Percentiles rank a stretch among this genome's conserved stretches.
Evolutionary conservation across 2,888 invertebrate genomes (phyloP).

Genomic region (Eupithecia exiguata): DNA sequence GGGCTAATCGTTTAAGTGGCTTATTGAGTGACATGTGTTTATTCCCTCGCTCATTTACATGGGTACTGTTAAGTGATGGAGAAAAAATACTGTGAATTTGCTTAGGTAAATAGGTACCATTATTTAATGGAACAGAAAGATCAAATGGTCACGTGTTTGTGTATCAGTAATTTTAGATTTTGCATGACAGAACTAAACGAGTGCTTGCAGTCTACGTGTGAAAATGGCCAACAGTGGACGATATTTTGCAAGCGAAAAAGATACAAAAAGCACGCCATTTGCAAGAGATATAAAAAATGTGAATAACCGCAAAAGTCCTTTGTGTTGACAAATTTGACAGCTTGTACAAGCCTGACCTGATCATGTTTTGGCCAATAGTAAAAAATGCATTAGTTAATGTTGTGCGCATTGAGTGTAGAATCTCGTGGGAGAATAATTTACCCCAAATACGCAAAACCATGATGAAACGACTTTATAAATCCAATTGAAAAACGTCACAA

Average conservation of each 20-base stretch:
- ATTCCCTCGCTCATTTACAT: conserved; percentile 35
- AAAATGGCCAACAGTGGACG: not conserved
- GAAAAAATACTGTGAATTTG: conserved; percentile 8
- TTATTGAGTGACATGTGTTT: conserved; percentile 56
- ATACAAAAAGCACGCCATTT: not conserved
- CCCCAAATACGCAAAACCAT: conserved; percentile 2
- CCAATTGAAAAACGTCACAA: conserved; percentile 66
- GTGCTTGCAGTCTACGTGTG: not conserved
- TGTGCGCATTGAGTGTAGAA: not conserved
- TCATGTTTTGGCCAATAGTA: not conserved
- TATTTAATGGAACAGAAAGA: not conserved
- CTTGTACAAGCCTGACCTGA: not conserved
- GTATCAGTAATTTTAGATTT: not conserved
- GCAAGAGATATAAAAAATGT: not conserved
- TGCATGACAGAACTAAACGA: not conserved
- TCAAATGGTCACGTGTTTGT: not conserved
- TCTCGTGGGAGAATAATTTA: not conserved
- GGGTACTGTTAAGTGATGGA: conserved; percentile 9
- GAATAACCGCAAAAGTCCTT: not conserved
- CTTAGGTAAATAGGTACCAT: not conserved
- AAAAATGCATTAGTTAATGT: not conserved
- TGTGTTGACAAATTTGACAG: not conserved
- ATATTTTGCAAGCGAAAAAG: too few species aligned
- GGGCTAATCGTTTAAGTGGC: conserved; percentile 64
- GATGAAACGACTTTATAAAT: conserved; percentile 46